Conservation (phyloP, 2,113 vertebrate species). For the Silurus asotus region DNA sequence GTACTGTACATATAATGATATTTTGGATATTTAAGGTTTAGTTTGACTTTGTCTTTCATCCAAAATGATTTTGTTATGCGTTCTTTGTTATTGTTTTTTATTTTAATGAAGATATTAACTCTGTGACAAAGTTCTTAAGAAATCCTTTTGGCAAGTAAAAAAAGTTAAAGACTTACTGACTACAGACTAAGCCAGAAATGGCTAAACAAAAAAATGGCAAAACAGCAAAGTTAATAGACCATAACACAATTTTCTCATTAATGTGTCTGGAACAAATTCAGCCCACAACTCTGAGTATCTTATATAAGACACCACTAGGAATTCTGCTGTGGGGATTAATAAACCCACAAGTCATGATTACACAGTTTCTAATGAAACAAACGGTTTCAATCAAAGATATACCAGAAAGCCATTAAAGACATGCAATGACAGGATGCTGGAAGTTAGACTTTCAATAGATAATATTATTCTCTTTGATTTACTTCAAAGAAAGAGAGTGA, state of each 20-base stretch:
- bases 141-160: not conserved
- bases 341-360: slow-evolving; percentile 4
- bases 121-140: not conserved
- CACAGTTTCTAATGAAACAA: not conserved
- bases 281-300: slow-evolving; percentile 8
- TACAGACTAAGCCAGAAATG: not conserved
- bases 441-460: not conserved
- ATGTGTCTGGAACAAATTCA: slow-evolving; percentile 21
- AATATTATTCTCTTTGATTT: not conserved
- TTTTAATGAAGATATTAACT: not conserved
- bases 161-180: not conserved
- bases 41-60: not conserved
- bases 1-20: not conserved
- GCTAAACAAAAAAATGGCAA: not conserved
- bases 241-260: slow-evolving; percentile 24
- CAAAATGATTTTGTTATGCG: not conserved
- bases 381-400: slow-evolving; percentile 5
- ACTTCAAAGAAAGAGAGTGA: not conserved
- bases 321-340: slow-evolving; percentile 9
- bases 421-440: not conserved
- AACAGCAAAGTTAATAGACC: not conserved
- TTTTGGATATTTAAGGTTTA: not conserved
- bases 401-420: not conserved
- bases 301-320: not conserved
- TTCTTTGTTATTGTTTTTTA: not conserved